Percentiles rank a stretch among this genome's conserved stretches.
Conservation (phyloP, 2,113 vertebrate species). For the Papio anubis region DNA sequence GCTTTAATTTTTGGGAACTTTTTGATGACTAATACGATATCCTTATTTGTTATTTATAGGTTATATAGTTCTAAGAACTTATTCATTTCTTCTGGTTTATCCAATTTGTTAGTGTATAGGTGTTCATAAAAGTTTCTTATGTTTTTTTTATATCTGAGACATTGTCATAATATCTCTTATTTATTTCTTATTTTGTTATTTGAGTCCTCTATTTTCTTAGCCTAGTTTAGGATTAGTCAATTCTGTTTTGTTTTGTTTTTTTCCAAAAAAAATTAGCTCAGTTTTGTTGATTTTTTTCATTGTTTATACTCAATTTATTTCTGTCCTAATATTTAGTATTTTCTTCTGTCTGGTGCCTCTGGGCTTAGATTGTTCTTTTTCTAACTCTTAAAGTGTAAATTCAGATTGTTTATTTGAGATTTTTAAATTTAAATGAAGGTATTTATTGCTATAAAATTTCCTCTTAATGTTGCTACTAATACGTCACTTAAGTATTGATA, state of each 20-base stretch:
- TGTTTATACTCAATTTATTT: background rate
- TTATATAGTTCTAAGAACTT: background rate
- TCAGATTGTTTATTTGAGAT: background rate
- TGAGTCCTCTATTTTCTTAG: background rate
- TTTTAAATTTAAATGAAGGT: background rate
- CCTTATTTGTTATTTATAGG: background rate
- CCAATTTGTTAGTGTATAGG: background rate
- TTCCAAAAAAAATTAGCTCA: background rate
- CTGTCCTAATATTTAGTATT: background rate
- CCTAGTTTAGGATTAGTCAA: background rate
- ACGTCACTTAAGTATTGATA: background rate
- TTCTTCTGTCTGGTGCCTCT: background rate
- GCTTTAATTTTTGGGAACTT: background rate
- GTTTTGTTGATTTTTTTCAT: background rate
- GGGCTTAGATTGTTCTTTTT: background rate
- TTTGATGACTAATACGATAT: background rate
- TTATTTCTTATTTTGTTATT: background rate
- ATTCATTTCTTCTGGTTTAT: background rate
- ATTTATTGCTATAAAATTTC: background rate
- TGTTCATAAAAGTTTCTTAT: background rate
- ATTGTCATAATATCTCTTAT: background rate
- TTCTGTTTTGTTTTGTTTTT: too few relatives aligned
- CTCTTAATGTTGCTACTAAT: background rate
- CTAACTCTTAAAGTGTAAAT: background rate
- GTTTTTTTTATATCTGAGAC: background rate